phyloP scores from a whole-genome alignment of 2,888 invertebrate species.

The Scrobipalpa atriplicella region DNA sequence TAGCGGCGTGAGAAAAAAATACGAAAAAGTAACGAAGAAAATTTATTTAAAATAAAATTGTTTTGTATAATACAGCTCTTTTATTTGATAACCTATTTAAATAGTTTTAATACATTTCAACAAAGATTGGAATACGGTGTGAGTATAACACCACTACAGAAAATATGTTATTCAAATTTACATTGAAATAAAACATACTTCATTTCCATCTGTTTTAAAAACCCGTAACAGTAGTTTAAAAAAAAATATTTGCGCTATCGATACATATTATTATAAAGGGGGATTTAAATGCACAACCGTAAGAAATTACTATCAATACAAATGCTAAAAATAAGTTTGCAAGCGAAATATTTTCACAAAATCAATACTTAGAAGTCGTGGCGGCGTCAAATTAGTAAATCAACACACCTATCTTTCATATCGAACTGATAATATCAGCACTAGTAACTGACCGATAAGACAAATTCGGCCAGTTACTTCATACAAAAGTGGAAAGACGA shows the following conservation, averaged over 20 bases:
- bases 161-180: background rate
- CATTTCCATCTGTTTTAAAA: background rate
- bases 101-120: slow-evolving; percentile 15
- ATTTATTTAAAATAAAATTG: slow-evolving; percentile 44
- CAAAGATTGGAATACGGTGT: background rate
- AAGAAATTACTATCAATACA: background rate
- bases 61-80: slow-evolving; percentile 25
- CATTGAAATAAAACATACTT: background rate
- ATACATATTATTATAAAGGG: background rate
- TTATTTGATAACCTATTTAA: slow-evolving; percentile 8
- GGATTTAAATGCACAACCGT: background rate
- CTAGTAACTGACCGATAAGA: too few species aligned
- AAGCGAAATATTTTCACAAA: too few species aligned
- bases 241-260: background rate
- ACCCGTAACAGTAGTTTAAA: too few species aligned
- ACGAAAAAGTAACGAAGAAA: slow-evolving; percentile 49
- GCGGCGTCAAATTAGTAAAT: too few species aligned
- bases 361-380: too few species aligned
- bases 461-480: too few species aligned
- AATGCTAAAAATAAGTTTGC: background rate
- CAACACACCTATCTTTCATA: too few species aligned
- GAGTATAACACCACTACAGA: background rate
- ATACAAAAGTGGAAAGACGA: too few species aligned
- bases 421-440: too few species aligned
- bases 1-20: slow-evolving; percentile 41